Evolutionary conservation across 1,140 invertebrate genomes (phyloP), one percentile per base, ranked within the genome.

Genomic region (Pseudomyrmex cubaensis): DNA sequence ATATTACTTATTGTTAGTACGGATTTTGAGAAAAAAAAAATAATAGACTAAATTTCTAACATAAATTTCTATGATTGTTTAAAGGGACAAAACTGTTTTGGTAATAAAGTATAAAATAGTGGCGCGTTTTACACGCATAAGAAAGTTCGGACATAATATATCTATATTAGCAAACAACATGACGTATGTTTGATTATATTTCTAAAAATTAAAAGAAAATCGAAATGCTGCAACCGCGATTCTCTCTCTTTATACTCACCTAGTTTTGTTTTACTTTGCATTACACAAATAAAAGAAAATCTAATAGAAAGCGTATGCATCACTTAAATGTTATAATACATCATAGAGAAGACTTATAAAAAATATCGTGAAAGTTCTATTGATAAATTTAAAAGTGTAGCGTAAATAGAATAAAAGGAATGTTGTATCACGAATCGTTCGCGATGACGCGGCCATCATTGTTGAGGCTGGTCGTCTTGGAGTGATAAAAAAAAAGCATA

Each of bases 381-480:
- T 48, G 46, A 74, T 88, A 88, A 85, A 72, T 61, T 88, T 87
- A 54, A 7, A 59, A 56, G 13, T 2, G 63, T 35, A 22, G 57
- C 69, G 54, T 20, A 59, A 74, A 54, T 52, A 66, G 17, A 50
- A 63, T 74, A 73, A 59, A 12, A 15, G 46, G 69, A 80, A 84
- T 74, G 85, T 66, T 44, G 3, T 22, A 78, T 78, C 15, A 46
- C 66, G 52, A 69, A 62, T 77, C 63, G 85, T 86, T 86, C 75
- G 84, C 75, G 83, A 86, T 86, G 85, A 84, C 69, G 83, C 62
- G 84, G 77, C 25, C 62, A 80, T 84, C 82, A 85, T 86, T 84
- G 75, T 82, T 85, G 64, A 82, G 67, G 77, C 67, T 77, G 35
- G n/a, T 64, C 73, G 44, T 82, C 67, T 44, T 82, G 44, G 8